These are phyloP conservation scores for Nothoprocta perdicaria DNA, from an alignment of 2,113 vertebrate species.

Conservation along the genomic window DNA sequence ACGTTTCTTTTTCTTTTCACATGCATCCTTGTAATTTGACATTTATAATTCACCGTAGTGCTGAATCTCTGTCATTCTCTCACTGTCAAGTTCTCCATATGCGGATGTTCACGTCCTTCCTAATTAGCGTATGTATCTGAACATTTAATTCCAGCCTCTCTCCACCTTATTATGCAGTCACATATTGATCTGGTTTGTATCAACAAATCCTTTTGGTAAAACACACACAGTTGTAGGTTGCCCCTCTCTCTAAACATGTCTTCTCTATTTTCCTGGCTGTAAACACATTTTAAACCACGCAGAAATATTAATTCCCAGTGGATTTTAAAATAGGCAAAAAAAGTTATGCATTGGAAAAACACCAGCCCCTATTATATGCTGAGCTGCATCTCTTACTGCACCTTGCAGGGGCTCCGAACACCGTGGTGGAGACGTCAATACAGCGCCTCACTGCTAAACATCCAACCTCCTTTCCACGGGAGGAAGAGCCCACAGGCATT, in stretches of 20 bases:
- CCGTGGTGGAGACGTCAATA: neutral
- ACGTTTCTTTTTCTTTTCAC: conserved; percentile 70
- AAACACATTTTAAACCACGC: neutral
- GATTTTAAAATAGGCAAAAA: neutral
- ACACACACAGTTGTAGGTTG: neutral
- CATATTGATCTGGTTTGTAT: conserved; percentile 22
- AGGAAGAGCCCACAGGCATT: neutral
- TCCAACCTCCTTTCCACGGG: neutral
- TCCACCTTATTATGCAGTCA: conserved; percentile 43
- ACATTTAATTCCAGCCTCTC: conserved; percentile 58
- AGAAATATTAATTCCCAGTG: conserved; percentile 44
- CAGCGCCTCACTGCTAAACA: neutral
- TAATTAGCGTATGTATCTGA: conserved; percentile 80
- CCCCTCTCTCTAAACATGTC: neutral
- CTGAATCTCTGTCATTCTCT: conserved; percentile 77
- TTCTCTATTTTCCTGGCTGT: neutral
- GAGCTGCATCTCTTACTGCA: neutral
- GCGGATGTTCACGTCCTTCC: conserved; percentile 73
- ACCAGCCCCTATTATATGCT: neutral
- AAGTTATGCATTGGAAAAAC: neutral
- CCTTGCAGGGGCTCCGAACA: neutral
- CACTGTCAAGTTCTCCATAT: conserved; percentile 62
- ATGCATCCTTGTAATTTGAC: conserved; percentile 78
- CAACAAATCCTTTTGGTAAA: conserved; percentile 43
- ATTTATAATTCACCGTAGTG: conserved; percentile 79